Evolutionary conservation across 2,113 vertebrate genomes (phyloP), one percentile per base, ranked within the genome.

Genomic region (Athene cunicularia): DNA sequence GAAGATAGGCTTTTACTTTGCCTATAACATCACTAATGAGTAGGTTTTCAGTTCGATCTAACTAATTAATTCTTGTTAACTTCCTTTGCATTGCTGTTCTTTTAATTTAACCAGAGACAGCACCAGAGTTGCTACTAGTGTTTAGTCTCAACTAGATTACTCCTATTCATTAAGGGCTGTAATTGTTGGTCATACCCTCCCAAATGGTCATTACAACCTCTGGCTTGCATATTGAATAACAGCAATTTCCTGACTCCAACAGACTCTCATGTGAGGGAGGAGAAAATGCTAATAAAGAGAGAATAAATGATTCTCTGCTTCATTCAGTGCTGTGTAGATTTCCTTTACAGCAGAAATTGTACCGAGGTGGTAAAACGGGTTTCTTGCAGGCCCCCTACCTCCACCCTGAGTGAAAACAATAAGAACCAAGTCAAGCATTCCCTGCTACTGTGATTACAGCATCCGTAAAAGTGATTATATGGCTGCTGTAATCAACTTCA

Each of bases 31-130:
- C 98, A 97, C 98, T 99, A 99, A 99, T 99, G 98, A 99, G 98
- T 98, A 98, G 98, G 98, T 98, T 98, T 98, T 98, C 97, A 97
- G 98, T 98, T 98, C 97, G 97, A 98, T 98, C 98, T 98, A 98
- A 98, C 98, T 98, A 99, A 99, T 99, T 99, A 99, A 99, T 99
- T 99, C 98, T 99, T 98, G 98, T 98, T 99, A 99, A 99, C 98
- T 98, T 98, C 98, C 97, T 98, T 97, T 97, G 98, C 98, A 98
- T 98, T 98, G 98, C 98, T 98, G 97, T 98, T 98, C 98, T 98
- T 99, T 98, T 98, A 98, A 98, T 98, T 98, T 98, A 98, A 98
- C 98, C 97, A 98, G 97, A 98, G 98, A 98, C 98, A 98, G 98
- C 98, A 95, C 97, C 95, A 96, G 97, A 98, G 98, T 97, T 97